Evolutionary conservation across 2,113 vertebrate genomes (phyloP), one percentile per base, ranked within the genome.

Genomic region (Micronycteris hirsuta): DNA sequence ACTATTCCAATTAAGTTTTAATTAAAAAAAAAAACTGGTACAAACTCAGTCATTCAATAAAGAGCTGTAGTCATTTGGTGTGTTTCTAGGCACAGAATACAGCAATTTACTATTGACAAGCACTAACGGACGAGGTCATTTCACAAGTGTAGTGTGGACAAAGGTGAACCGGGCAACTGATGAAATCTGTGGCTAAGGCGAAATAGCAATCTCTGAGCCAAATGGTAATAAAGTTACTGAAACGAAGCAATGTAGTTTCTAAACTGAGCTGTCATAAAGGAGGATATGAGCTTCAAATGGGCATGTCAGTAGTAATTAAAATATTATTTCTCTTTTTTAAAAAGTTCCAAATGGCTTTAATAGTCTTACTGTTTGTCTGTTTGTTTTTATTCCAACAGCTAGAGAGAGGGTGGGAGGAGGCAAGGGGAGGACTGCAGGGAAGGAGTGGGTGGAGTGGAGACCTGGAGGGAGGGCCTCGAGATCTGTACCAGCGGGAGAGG

Each of bases 91-190:
- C 97, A 97, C 96, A 98, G 97, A 98, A 99, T 98, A 99, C 98
- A 98, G 98, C 98, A 98, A 98, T 99, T 98, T 98, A 98, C 98
- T 99, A 99, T 99, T 98, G 99, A 99, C 99, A 99, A 98, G 98
- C 98, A 98, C 98, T 99, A 99, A 99, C 98, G 98, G 98, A 99
- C 98, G 99, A 99, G 99, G 99, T 99, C 99, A 99, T 99, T 99
- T 98, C 99, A 99, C 98, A 99, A 99, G 99, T 99, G 99, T 98
- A 98, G 99, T 96, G 98, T 98, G 99, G 98, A 99, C 99, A 99
- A 99, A 99, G 99, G 99, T 99, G 99, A 99, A 99, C 98, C 98
- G 98, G 99, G 99, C 99, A 99, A 99, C 99, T 99, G 99, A 99
- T 99, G 99, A 99, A 99, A 99, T 99, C 99, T 99, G 98, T 99